phyloP scores from a whole-genome alignment of 2,797 vertebrate species.

The Micrastur ruficollis region DNA sequence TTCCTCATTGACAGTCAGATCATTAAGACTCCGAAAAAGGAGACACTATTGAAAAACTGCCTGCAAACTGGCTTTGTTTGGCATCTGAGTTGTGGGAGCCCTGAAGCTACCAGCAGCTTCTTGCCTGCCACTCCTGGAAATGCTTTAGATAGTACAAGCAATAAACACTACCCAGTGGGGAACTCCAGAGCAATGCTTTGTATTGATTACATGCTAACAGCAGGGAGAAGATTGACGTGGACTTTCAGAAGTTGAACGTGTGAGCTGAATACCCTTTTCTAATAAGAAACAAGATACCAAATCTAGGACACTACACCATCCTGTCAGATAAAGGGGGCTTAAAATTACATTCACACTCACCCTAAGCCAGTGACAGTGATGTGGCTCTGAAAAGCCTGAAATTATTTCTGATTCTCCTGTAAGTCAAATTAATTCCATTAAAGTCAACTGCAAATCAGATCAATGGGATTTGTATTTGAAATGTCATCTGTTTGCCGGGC shows the following conservation, averaged over 20 bases:
- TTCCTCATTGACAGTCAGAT: slow-evolving; percentile 39
- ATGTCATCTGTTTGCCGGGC: background rate
- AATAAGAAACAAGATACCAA: background rate
- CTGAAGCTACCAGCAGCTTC: slow-evolving; percentile 11
- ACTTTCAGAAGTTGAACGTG: slow-evolving; percentile 3
- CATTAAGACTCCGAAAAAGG: background rate
- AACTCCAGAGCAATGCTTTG: slow-evolving; percentile 4
- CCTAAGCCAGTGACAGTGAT: background rate
- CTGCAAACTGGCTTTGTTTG: slow-evolving; percentile 12
- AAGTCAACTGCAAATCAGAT: background rate
- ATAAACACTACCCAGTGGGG: slow-evolving; percentile 19
- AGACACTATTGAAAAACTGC: background rate
- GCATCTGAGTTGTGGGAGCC: slow-evolving; percentile 13
- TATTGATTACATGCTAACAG: slow-evolving; percentile 51
- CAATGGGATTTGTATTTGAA: background rate
- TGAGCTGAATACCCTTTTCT: slow-evolving; percentile 1
- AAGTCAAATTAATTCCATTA: background rate
- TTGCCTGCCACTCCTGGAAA: slow-evolving; percentile 3
- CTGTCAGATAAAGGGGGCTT: background rate
- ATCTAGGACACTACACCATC: background rate
- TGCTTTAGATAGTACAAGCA: slow-evolving; percentile 8
- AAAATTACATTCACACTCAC: background rate
- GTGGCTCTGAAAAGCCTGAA: background rate
- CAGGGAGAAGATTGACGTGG: slow-evolving; percentile 13
- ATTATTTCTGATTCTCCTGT: background rate